A percentile compares a stretch with the other conserved stretches of the same genome.
Conservation (phyloP, 2,888 invertebrate species). For the Drosophila kokeensis region DNA sequence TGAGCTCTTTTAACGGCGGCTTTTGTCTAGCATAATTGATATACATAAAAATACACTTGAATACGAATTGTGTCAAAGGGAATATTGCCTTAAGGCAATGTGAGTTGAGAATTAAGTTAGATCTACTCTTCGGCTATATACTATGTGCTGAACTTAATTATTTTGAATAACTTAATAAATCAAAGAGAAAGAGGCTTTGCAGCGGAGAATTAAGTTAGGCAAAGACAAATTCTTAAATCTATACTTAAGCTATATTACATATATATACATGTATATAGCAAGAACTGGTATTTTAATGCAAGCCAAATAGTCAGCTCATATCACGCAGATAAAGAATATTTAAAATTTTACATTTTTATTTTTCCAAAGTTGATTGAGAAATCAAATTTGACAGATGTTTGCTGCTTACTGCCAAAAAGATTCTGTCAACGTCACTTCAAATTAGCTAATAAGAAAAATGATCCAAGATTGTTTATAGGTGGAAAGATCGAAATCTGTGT, state of each 20-base stretch:
- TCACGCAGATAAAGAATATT: background rate
- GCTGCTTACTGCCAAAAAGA: background rate
- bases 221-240: background rate
- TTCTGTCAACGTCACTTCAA: background rate
- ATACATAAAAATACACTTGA: slow-evolving; percentile 15
- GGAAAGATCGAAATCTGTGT: background rate
- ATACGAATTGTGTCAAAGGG: background rate
- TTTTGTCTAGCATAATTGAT: background rate
- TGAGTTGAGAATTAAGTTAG: background rate
- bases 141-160: background rate
- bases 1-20: background rate
- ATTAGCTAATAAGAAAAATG: background rate
- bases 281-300: background rate
- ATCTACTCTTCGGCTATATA: background rate
- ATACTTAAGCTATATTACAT: background rate
- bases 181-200: background rate
- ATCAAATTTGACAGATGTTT: background rate
- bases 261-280: too few species aligned
- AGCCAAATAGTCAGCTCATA: background rate
- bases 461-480: background rate
- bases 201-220: background rate
- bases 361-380: background rate
- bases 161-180: background rate
- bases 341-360: background rate
- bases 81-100: background rate